Evolutionary conservation across 2,797 vertebrate genomes (phyloP).

Genomic region (Gobio occitaniae): DNA sequence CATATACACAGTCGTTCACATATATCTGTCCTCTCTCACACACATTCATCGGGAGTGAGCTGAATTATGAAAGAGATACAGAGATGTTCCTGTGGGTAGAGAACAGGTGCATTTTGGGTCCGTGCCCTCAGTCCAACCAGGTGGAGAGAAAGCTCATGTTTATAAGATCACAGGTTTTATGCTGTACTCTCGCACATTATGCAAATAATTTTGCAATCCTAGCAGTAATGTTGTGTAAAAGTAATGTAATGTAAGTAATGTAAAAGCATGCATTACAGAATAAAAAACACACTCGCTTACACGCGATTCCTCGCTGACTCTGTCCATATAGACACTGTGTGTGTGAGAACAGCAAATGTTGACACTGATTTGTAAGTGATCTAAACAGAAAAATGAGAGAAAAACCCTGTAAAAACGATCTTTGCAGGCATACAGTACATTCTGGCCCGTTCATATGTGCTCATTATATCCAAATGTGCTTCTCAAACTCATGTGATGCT

Average conservation of each 20-base stretch:
- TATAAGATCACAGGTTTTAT: constrained; percentile 25
- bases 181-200: constrained; percentile 17
- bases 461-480: constrained; percentile 74
- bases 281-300: background rate
- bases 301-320: background rate
- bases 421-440: constrained; percentile 66
- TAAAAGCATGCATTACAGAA: constrained; percentile 16
- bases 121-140: constrained; percentile 4
- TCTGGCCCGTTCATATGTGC: constrained; percentile 71
- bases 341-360: constrained; percentile 20
- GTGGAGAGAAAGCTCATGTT: constrained; percentile 31
- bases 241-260: background rate
- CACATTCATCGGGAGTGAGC: background rate
- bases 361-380: constrained; percentile 52
- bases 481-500: constrained; percentile 66
- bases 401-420: constrained; percentile 52
- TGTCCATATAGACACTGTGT: background rate
- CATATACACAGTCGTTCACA: background rate
- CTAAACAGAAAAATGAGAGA: constrained; percentile 12
- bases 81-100: constrained; percentile 14
- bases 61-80: constrained; percentile 5
- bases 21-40: background rate
- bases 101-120: constrained; percentile 32
- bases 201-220: constrained; percentile 13
- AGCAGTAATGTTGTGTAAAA: background rate